These are phyloP conservation scores for Bubo scandiacus DNA, from an alignment of 2,113 vertebrate genomes.

Conservation along the genomic window DNA sequence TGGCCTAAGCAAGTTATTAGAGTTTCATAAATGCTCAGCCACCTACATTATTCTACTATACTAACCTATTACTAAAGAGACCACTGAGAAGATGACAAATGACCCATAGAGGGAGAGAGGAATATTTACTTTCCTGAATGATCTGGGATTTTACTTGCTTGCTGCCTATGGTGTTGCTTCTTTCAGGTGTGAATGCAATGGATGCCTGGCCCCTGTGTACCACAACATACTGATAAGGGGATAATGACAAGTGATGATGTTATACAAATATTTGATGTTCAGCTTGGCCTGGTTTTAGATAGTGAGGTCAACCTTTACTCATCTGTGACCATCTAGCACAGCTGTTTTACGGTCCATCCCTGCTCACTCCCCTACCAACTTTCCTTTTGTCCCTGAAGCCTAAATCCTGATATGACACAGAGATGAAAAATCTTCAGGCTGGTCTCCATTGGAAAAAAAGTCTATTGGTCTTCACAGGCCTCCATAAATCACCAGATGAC, in stretches of 20 bases:
- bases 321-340: fast-evolving
- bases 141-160: not conserved
- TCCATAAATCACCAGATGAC: not conserved
- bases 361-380: not conserved
- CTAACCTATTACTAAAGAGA: not conserved
- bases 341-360: not conserved
- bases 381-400: not conserved
- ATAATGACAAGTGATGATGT: not conserved
- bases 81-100: not conserved
- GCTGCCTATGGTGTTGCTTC: not conserved
- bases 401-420: not conserved
- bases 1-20: not conserved
- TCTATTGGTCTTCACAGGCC: not conserved
- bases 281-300: not conserved
- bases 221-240: not conserved
- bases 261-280: not conserved
- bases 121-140: not conserved
- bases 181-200: not conserved
- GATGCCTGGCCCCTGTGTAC: not conserved
- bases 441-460: not conserved
- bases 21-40: not conserved
- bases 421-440: not conserved
- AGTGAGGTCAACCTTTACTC: not conserved
- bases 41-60: not conserved
- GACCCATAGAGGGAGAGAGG: not conserved